Conservation (phyloP, 2,113 vertebrate species). For the Seriola aureovittata region DNA sequence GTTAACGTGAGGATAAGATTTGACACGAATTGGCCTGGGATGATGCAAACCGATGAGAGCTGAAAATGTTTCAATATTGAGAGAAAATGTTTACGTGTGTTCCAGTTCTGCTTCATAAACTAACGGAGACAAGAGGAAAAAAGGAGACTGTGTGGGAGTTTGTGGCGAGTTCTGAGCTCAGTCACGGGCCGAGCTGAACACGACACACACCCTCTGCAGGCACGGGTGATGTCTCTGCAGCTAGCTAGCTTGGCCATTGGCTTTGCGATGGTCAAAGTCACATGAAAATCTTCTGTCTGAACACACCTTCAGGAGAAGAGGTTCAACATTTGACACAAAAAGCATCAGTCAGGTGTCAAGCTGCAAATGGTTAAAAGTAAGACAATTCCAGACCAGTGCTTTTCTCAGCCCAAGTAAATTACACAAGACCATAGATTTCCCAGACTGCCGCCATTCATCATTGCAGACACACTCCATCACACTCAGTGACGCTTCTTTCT, state of each 20-base stretch:
- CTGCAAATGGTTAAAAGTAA: slow-evolving; percentile 14
- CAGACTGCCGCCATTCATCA: slow-evolving; percentile 33
- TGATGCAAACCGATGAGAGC: no score
- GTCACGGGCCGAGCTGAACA: background rate
- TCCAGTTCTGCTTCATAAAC: background rate
- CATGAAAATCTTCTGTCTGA: background rate
- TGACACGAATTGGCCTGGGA: background rate
- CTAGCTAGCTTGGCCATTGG: background rate
- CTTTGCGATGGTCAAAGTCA: background rate
- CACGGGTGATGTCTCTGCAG: no score
- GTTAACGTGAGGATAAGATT: background rate
- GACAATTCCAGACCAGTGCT: background rate
- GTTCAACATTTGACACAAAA: background rate
- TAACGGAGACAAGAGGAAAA: background rate
- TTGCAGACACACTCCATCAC: slow-evolving; percentile 24
- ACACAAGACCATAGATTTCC: slow-evolving; percentile 30
- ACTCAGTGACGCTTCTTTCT: slow-evolving; percentile 31
- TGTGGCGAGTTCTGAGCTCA: background rate
- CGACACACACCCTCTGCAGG: background rate
- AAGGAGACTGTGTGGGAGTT: background rate
- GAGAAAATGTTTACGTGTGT: background rate
- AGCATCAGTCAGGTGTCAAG: background rate
- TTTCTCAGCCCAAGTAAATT: slow-evolving; percentile 5
- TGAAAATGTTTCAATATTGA: background rate
- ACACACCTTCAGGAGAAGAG: background rate